Base-by-base conservation (phyloP, 2,888 invertebrate genomes). In the Ellobium chinense region DNA sequence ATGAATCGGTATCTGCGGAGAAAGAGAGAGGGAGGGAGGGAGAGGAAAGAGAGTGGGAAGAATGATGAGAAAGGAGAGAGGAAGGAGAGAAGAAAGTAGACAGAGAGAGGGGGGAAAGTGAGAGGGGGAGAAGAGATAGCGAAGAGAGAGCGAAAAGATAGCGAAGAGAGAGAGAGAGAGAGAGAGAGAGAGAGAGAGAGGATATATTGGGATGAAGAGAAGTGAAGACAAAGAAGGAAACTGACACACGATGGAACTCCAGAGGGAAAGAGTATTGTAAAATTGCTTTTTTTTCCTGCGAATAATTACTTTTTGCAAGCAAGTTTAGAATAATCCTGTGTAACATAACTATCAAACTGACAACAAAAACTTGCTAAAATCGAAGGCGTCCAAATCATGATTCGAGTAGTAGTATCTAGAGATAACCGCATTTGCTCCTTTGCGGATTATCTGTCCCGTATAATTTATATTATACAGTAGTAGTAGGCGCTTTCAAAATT, bases 21-120 rank as follows among this genome's bases (percentile, higher is more conserved):
- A 60, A n/a, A 60, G n/a, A 60, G 60, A 60, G 60, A 60, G 60
- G n/a, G 60, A 60, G 60, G n/a, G 9, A 60, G 60, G n/a, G 60
- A 60, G 65, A 65, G 29, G 29, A 12, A 65, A 34, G 5, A 12
- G 7, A n/a, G 7, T 7, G 29, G 29, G 29, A 12, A 65, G 31
- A 29, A 4, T 27, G 7, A 29, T 9, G 7, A 29, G 31, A 29
- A 37, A 24, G 21, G 36, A 36, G 36, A 37, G 66, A 66, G 36
- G 36, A 36, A 4, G 66, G 34, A 36, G 36, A 66, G 2, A 36
- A 37, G 2, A 36, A 24, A 36, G 66, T 34, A 24, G 36, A 24
- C 31, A 36, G 34, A 2, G 24, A 66, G 24, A 24, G 34, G 66
- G 34, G 36, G 24, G 36, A 66, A 36, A 36, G 36, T 18, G 36